phyloP scores from a whole-genome alignment of 2,888 invertebrate species.

The Euplagia quadripunctaria region DNA sequence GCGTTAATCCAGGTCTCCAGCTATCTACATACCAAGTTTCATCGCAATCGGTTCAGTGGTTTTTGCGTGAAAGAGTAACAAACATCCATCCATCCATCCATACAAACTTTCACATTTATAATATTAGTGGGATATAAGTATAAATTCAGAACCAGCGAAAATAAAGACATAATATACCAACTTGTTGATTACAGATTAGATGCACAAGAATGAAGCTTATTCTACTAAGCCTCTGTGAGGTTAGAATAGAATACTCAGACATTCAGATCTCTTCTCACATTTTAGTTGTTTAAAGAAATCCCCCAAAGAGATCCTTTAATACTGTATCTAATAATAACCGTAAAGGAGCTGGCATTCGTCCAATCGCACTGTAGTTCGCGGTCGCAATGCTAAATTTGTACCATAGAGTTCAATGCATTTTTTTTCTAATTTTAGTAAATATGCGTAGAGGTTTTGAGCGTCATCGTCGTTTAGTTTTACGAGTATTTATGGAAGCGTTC shows the following conservation, averaged over 20 bases:
- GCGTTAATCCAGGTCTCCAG: too few relatives aligned
- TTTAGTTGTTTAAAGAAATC: slow-evolving; percentile 19
- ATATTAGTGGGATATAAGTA: too few relatives aligned
- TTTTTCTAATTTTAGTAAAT: slow-evolving; percentile 34
- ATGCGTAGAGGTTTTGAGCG: neutral
- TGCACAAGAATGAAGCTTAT: neutral
- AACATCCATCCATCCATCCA: too few relatives aligned
- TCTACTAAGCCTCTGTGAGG: neutral
- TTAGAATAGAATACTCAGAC: neutral
- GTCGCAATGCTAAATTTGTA: slow-evolving; percentile 35
- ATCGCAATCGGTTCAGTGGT: too few relatives aligned
- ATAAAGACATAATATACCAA: neutral
- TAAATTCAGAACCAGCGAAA: neutral
- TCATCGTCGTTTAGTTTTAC: neutral
- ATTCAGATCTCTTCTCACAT: neutral
- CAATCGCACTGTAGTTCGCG: slow-evolving; percentile 47
- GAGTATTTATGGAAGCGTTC: slow-evolving; percentile 1
- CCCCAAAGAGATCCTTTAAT: slow-evolving; percentile 49
- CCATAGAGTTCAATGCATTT: slow-evolving; percentile 41
- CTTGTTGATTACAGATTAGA: neutral
- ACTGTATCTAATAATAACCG: slow-evolving; percentile 42
- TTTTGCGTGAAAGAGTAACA: too few relatives aligned
- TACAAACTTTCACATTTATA: too few relatives aligned
- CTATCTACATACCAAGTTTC: too few relatives aligned
- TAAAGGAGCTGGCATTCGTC: slow-evolving; percentile 32